phyloP scores from a whole-genome alignment of 2,888 invertebrate genomes.

The Ophion obscuratus region DNA sequence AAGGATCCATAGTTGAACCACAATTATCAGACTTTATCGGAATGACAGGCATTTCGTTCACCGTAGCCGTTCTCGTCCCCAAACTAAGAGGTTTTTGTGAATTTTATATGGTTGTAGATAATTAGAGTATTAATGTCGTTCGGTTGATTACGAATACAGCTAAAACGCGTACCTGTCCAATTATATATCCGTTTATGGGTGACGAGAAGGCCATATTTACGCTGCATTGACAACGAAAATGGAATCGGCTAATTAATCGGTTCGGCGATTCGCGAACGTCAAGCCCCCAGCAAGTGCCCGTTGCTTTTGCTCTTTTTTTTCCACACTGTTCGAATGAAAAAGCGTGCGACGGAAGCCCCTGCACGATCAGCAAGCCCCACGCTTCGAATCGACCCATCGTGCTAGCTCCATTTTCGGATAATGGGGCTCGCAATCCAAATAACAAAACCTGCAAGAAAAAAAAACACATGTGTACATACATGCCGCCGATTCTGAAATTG shows the following conservation, averaged over 20 bases:
- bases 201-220: slow-evolving; percentile 33
- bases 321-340: slow-evolving; percentile 30
- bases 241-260: slow-evolving; percentile 60
- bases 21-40: too few species aligned
- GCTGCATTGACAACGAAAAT: slow-evolving; percentile 37
- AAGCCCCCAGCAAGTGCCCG: slow-evolving; percentile 60
- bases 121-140: too few species aligned
- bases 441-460: neutral
- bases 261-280: slow-evolving; percentile 69
- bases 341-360: slow-evolving; percentile 1
- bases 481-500: neutral
- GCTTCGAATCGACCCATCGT: slow-evolving; percentile 36
- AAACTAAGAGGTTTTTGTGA: too few species aligned
- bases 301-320: slow-evolving; percentile 22
- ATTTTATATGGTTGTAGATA: too few species aligned
- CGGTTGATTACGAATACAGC: slow-evolving; percentile 11
- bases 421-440: slow-evolving; percentile 25
- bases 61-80: too few species aligned
- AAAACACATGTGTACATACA: slow-evolving; percentile 8
- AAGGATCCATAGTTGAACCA: too few species aligned
- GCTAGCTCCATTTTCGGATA: slow-evolving; percentile 52
- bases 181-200: slow-evolving; percentile 20
- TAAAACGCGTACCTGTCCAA: slow-evolving; percentile 15
- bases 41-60: too few species aligned
- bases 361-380: slow-evolving; percentile 31